A percentile compares a stretch with the other conserved stretches of the same genome.
Conservation (phyloP, 2,113 vertebrate genomes). For the Boulengerochromis microlepis region DNA sequence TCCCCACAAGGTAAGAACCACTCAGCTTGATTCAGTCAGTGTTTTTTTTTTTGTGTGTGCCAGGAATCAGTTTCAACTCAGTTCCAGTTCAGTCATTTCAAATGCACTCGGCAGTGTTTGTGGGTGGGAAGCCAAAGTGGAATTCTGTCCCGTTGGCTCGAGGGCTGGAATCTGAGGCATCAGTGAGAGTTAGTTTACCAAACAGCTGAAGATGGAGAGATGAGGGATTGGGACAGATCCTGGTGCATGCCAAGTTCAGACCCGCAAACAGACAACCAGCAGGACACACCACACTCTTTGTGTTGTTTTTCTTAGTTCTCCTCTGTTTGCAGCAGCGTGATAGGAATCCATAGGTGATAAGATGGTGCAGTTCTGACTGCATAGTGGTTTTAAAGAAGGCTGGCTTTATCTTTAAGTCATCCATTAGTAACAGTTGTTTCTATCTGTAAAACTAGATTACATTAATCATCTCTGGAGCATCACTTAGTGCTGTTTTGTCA, state of each 20-base stretch:
- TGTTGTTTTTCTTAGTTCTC: not conserved
- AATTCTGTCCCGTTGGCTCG: not conserved
- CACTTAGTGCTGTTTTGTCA: not conserved
- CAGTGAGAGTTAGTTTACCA: not conserved
- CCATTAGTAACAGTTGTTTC: not conserved
- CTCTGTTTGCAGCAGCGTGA: not conserved
- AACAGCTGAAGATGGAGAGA: not conserved
- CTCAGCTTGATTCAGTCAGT: not conserved
- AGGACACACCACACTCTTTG: not conserved
- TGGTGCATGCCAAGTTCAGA: not conserved
- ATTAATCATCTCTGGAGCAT: not conserved
- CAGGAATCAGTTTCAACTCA: not conserved
- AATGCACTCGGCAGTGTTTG: not conserved
- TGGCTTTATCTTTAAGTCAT: not conserved
- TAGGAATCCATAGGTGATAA: not conserved
- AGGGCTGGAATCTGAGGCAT: not conserved
- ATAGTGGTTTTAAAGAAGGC: not conserved
- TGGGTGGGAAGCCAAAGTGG: not conserved
- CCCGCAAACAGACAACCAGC: not conserved
- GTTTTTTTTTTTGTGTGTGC: rapidly evolving
- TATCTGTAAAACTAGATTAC: not conserved
- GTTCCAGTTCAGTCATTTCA: not conserved
- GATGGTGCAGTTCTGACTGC: not conserved
- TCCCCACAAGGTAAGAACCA: conserved; percentile 83
- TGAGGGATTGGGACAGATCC: not conserved